Evolutionary conservation across 2,797 vertebrate genomes (phyloP).

Genomic region (Antennarius maculatus): DNA sequence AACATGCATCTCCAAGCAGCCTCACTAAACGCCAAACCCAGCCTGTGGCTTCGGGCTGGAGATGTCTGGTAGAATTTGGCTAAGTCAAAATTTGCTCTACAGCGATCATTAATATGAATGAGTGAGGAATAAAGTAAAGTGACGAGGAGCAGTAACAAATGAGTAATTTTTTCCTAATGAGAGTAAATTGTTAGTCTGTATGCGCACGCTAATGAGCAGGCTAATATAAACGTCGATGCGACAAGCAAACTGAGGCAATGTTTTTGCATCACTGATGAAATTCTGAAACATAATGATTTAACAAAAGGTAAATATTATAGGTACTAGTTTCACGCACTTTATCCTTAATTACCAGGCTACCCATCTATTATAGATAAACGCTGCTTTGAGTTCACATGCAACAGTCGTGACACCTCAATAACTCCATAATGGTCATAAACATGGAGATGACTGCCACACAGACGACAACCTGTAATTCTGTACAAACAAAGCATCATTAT

Average conservation of each 20-base stretch:
- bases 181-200: no score
- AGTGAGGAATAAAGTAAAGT: conserved; percentile 27
- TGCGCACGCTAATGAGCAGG: neutral
- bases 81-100: conserved; percentile 25
- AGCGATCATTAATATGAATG: conserved; percentile 31
- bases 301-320: conserved; percentile 12
- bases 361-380: conserved; percentile 9
- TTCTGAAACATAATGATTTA: conserved; percentile 2
- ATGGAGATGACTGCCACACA: conserved; percentile 25
- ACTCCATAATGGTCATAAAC: conserved; percentile 8
- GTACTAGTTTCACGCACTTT: neutral
- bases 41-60: neutral
- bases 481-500: conserved; percentile 31
- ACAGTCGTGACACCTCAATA: conserved; percentile 8
- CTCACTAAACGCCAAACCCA: conserved; percentile 28
- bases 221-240: no score
- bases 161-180: neutral
- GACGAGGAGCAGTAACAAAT: conserved; percentile 14
- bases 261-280: neutral
- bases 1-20: conserved; percentile 40
- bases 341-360: conserved; percentile 1
- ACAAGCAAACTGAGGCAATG: neutral
- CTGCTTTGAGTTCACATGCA: conserved; percentile 35
- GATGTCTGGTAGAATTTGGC: conserved; percentile 2
- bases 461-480: conserved; percentile 12